Conservation (phyloP, 2,113 vertebrate species). For the Bubo bubo region DNA sequence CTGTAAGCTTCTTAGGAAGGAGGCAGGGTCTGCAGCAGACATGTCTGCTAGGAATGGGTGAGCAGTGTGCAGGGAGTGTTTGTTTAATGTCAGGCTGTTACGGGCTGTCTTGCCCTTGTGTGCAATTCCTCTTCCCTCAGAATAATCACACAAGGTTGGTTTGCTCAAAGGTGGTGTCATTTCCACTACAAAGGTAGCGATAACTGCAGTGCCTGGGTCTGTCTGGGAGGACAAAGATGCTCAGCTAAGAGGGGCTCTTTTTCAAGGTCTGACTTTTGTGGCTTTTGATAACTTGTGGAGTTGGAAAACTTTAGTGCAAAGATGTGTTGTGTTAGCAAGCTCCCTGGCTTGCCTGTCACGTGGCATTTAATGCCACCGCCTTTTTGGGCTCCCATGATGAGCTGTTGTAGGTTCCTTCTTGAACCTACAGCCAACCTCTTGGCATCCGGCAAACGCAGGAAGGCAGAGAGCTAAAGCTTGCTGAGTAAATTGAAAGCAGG, state of each 20-base stretch:
- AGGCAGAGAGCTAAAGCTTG: not conserved
- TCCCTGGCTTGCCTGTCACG: fast-evolving
- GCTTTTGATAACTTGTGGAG: not conserved
- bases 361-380: not conserved
- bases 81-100: not conserved
- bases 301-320: not conserved
- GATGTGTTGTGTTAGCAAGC: fast-evolving
- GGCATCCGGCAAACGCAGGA: not conserved
- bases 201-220: not conserved
- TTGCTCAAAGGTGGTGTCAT: not conserved
- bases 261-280: not conserved
- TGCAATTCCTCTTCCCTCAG: not conserved
- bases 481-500: not conserved
- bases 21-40: not conserved
- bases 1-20: not conserved
- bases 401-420: not conserved
- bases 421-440: not conserved
- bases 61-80: not conserved
- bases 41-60: not conserved
- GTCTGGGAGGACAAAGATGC: not conserved
- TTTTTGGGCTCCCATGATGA: not conserved
- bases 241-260: not conserved
- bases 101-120: fast-evolving
- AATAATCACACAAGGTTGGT: not conserved
- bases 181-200: not conserved